phyloP scores from a whole-genome alignment of 1,140 invertebrate species.

The Papilio machaon region DNA sequence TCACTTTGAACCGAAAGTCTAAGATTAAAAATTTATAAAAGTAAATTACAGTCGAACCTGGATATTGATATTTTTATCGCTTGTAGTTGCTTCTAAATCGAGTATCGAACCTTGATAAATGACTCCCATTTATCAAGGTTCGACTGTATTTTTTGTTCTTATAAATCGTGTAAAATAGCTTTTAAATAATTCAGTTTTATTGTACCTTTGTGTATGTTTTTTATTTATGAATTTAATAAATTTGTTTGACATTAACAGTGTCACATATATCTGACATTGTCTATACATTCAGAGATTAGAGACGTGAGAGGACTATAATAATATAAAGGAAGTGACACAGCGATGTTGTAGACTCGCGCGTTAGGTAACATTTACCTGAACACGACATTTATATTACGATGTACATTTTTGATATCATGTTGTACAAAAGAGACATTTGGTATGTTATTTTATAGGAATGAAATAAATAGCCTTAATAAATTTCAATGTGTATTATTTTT shows the following conservation, averaged over 20 bases:
- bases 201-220: background rate
- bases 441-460: constrained; percentile 83
- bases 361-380: constrained; percentile 80
- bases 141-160: no score
- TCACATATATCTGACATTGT: background rate
- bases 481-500: constrained; percentile 54
- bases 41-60: no score
- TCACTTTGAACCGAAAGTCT: background rate
- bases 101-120: no score
- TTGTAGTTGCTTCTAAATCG: no score
- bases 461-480: constrained; percentile 81
- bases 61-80: no score
- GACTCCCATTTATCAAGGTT: no score
- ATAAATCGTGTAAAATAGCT: no score
- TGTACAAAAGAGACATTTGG: constrained; percentile 83
- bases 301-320: constrained; percentile 74
- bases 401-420: constrained; percentile 83
- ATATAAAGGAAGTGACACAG: constrained; percentile 64
- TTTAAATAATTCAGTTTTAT: no score
- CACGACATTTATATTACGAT: constrained; percentile 82
- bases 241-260: background rate
- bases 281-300: constrained; percentile 61
- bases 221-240: background rate
- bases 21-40: no score
- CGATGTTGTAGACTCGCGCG: constrained; percentile 56